Conservation (phyloP, 2,888 invertebrate genomes). For the Noctua janthe region DNA sequence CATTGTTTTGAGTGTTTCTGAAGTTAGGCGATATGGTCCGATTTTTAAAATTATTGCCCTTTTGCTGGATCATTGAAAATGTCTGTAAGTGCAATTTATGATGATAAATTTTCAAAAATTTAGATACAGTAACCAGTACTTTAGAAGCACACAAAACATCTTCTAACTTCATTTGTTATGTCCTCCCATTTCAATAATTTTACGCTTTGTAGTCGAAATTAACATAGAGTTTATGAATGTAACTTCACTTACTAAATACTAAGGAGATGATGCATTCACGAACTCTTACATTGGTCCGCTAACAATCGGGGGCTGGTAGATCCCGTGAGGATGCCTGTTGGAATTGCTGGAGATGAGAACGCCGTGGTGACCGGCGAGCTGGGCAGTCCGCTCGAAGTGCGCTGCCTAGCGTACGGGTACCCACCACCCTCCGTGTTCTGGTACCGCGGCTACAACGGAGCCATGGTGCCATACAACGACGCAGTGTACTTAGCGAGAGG, state of each 20-base stretch:
- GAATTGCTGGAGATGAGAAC: conserved; percentile 92
- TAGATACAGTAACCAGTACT: conserved; percentile 10
- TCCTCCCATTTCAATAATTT: conserved; percentile 71
- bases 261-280: conserved; percentile 67
- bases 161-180: conserved; percentile 74
- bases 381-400: conserved; percentile 92
- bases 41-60: not conserved
- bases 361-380: conserved; percentile 92
- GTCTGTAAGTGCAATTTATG: not conserved
- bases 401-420: conserved; percentile 95
- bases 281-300: conserved; percentile 69
- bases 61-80: not conserved
- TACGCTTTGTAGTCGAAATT: conserved; percentile 74
- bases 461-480: conserved; percentile 93
- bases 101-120: not conserved
- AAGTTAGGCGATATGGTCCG: conserved; percentile 26
- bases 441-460: conserved; percentile 94
- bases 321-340: conserved; percentile 90
- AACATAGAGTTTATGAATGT: conserved; percentile 80
- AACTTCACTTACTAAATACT: conserved; percentile 48
- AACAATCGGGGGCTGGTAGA: conserved; percentile 86
- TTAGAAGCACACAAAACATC: conserved; percentile 67
- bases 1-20: conserved; percentile 71
- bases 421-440: conserved; percentile 95
- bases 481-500: conserved; percentile 93